phyloP scores from a whole-genome alignment of 2,113 vertebrate genomes.

The Rhabdornis inornatus region DNA sequence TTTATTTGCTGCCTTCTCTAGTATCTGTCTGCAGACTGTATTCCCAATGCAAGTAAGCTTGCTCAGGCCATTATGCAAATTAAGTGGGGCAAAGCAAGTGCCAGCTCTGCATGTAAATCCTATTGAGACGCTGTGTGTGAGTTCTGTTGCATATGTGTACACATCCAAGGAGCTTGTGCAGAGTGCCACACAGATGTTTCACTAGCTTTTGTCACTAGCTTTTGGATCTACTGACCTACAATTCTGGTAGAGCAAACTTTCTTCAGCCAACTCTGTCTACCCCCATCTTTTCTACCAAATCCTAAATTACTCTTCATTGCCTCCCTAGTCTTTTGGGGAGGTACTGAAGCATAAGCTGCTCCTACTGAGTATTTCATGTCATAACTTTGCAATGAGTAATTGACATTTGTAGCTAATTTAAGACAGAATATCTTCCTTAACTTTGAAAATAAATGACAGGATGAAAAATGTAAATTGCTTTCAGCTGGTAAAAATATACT shows the following conservation, averaged over 20 bases:
- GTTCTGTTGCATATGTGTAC: neutral
- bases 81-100: neutral
- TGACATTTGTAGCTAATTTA: neutral
- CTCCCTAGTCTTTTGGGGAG: neutral
- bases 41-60: neutral
- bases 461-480: neutral
- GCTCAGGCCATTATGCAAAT: neutral
- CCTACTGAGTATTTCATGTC: neutral
- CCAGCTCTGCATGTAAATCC: neutral
- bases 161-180: neutral
- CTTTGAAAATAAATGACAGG: neutral
- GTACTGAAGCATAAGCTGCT: neutral
- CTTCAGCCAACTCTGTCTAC: neutral
- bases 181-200: neutral
- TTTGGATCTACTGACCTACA: neutral
- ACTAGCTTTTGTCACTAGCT: neutral
- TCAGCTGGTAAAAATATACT: neutral
- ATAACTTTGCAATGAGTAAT: neutral
- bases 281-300: neutral
- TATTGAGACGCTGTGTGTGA: neutral
- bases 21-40: neutral
- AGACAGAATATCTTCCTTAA: neutral
- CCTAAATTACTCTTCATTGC: neutral
- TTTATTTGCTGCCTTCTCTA: neutral
- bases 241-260: neutral